phyloP scores from a whole-genome alignment of 2,888 invertebrate genomes.

The Dasysyrphus tricinctus region DNA sequence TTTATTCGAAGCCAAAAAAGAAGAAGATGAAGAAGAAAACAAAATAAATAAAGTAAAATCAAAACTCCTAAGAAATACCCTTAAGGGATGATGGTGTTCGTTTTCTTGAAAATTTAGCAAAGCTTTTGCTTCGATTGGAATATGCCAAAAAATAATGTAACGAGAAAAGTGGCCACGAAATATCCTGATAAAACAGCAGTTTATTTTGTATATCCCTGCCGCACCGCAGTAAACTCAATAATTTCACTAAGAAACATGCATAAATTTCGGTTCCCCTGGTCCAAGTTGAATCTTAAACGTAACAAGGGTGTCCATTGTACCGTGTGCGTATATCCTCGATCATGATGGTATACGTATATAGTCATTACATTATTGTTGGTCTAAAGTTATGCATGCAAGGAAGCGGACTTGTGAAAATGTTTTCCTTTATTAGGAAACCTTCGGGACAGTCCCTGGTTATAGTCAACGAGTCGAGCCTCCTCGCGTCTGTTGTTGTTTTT shows the following conservation, averaged over 20 bases:
- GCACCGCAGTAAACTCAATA: constrained; percentile 67
- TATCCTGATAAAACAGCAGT: constrained; percentile 65
- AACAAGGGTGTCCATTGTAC: constrained; percentile 52
- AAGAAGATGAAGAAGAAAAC: not conserved
- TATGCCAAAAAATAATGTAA: constrained; percentile 28
- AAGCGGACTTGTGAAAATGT: constrained; percentile 67
- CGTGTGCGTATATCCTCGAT: constrained; percentile 32
- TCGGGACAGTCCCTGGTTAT: constrained; percentile 43
- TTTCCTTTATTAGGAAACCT: constrained; percentile 72
- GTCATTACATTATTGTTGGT: not conserved
- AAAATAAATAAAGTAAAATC: constrained; percentile 14
- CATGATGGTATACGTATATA: not conserved
- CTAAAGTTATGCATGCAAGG: constrained; percentile 46
- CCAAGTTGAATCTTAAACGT: constrained; percentile 8
- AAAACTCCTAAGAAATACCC: constrained; percentile 33
- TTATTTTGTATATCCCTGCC: constrained; percentile 29
- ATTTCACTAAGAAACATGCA: constrained; percentile 70
- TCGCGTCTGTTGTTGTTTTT: constrained; percentile 30
- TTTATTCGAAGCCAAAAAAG: constrained; percentile 48
- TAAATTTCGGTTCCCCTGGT: constrained; percentile 53
- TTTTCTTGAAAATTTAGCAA: constrained; percentile 26
- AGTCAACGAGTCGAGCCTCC: constrained; percentile 32
- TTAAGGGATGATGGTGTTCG: constrained; percentile 31
- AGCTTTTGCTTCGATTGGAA: constrained; percentile 43
- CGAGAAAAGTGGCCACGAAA: constrained; percentile 64